Conservation (phyloP, 2,797 vertebrate genomes). For the Pangasius larnaudii region DNA sequence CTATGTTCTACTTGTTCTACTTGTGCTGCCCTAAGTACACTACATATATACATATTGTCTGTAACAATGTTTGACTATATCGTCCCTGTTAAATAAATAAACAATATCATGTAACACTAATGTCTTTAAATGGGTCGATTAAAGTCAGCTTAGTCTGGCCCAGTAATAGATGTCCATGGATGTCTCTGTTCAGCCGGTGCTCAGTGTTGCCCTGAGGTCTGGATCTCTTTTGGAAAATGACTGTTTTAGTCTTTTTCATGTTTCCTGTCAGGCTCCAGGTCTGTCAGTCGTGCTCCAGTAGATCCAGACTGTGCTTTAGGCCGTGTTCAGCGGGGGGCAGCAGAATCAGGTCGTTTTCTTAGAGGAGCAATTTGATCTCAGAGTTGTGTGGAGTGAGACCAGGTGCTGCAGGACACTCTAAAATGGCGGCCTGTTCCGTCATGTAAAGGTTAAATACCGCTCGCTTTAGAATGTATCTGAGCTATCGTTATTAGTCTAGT, state of each 20-base stretch:
- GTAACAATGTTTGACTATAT: background rate
- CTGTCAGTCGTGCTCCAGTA: constrained; percentile 30
- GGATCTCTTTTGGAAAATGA: constrained; percentile 42
- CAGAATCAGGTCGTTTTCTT: constrained; percentile 36
- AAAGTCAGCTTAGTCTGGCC: background rate
- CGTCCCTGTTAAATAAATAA: background rate
- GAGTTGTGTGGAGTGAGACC: constrained; percentile 9
- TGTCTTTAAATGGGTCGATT: constrained; percentile 4
- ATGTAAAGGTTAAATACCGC: constrained; percentile 6
- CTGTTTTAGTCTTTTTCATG: constrained; percentile 40
- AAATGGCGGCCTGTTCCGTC: constrained; percentile 29
- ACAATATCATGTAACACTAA: background rate
- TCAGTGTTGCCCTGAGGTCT: constrained; percentile 27
- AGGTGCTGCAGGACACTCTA: constrained; percentile 24
- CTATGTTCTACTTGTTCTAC: background rate
- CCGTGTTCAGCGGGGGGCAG: constrained; percentile 26
- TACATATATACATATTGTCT: background rate
- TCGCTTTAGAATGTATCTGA: background rate
- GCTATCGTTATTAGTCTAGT: background rate
- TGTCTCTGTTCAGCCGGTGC: constrained; percentile 21
- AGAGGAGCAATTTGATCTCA: constrained; percentile 33
- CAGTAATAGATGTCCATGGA: background rate
- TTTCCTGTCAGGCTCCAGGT: constrained; percentile 37
- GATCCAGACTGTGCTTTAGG: constrained; percentile 42
- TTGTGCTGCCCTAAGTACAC: background rate